Base-by-base conservation (phyloP, 2,888 invertebrate species). In the Gymnocheta viridis region DNA sequence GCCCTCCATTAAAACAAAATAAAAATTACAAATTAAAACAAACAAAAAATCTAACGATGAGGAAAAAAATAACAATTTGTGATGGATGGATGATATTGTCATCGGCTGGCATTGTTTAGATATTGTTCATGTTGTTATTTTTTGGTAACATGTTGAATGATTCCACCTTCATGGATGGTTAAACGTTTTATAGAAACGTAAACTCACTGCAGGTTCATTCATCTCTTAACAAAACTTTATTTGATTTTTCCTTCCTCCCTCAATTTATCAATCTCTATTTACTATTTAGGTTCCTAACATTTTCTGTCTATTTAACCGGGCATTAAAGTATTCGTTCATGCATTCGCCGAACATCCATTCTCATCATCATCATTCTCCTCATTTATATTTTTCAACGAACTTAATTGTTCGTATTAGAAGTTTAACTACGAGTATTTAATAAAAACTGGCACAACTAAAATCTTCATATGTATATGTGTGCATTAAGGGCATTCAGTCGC, bases 151-250 rank as follows among this genome's bases (percentile, higher is more conserved):
- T 86, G 89, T 87, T 88, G 87, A 89, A 87, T 89, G 85, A 89
- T 86, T 86, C 86, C 88, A 87, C 90, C 90, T 90, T 90, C 90
- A 89, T 87, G 89, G 86, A 87, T 87, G 88, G 89, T 85, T 84
- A 87, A 74, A 41, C 66, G 78, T 81, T 81, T 77, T 84, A 78
- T 62, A 60, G 60, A 58, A 73, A 47, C 24, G 78, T 27, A 66
- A 72, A 27, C 58, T 60, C 27, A 67, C 38, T 24, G 44, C n/a
- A 41, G 64, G 60, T 82, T 86, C 69, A 58, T 69, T 73, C 58
- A 62, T 73, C 72, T 78, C n/a, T 62, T 17, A 49, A 49, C 19
- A 44, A 5, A 22, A 22, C 35, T 35, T 19, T 14, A 51, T 77
- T 66, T 64, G 14, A 12, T 17, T 12, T 9, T 29, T 5, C 19